Evolutionary conservation across 30 jellyfish, hydroid and myxozoan species (phyloP).

Genomic region (Pelagia noctiluca): DNA sequence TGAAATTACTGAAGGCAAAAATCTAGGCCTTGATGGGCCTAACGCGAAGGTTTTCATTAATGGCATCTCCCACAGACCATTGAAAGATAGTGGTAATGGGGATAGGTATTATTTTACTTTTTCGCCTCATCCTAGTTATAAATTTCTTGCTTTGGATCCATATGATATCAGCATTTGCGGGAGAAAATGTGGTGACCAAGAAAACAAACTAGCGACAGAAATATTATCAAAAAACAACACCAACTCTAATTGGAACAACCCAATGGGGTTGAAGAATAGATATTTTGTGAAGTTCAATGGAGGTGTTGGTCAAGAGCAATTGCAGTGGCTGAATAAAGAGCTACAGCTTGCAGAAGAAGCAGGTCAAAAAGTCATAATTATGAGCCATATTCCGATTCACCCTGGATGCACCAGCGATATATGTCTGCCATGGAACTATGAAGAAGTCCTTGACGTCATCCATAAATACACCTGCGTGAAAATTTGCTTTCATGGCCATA

Average conservation of each 20-base stretch:
- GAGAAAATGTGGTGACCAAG: slow-evolving; percentile 39
- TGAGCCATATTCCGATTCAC: slow-evolving; percentile 86
- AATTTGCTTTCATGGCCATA: slow-evolving; percentile 90
- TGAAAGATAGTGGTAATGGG: slow-evolving; percentile 34
- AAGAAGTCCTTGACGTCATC: slow-evolving; percentile 75
- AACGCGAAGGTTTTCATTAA: slow-evolving; percentile 9
- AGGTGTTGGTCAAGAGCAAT: slow-evolving; percentile 73
- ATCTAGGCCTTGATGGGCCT: background rate
- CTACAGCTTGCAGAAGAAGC: slow-evolving; percentile 45
- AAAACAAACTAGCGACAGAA: slow-evolving; percentile 55
- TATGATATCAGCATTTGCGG: slow-evolving; percentile 85
- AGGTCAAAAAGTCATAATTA: slow-evolving; percentile 71
- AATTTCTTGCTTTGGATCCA: slow-evolving; percentile 81
- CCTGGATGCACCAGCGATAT: slow-evolving; percentile 70
- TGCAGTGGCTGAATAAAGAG: slow-evolving; percentile 82
- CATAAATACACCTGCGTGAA: slow-evolving; percentile 75
- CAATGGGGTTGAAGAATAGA: slow-evolving; percentile 63
- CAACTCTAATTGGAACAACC: slow-evolving; percentile 63
- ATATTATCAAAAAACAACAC: slow-evolving; percentile 53
- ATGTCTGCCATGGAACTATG: slow-evolving; percentile 79
- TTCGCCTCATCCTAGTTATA: slow-evolving; percentile 63
- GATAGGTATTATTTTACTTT: slow-evolving; percentile 73
- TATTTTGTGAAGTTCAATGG: slow-evolving; percentile 89
- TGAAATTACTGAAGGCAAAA: background rate
- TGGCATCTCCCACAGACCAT: slow-evolving; percentile 17